Conservation (phyloP, 1,140 invertebrate genomes). For the Colletes latitarsis region DNA sequence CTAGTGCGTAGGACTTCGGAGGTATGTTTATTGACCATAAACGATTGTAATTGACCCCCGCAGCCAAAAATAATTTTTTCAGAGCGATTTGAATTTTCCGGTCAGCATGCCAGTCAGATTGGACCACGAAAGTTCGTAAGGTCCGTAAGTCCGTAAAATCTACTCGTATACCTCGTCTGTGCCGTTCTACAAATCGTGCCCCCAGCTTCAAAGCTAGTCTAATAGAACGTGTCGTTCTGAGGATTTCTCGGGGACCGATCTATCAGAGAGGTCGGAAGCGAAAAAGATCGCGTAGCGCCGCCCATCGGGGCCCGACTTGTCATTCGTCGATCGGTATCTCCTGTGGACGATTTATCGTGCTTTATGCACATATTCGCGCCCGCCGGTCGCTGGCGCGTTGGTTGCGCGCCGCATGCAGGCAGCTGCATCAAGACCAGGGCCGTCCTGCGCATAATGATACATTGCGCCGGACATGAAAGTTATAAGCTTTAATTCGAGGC, state of each 20-base stretch:
- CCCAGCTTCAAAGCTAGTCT: no score
- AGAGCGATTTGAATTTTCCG: no score
- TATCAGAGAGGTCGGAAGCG: not conserved
- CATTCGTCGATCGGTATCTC: slow-evolving; percentile 53
- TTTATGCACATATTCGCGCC: slow-evolving; percentile 59
- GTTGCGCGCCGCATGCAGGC: slow-evolving; percentile 36
- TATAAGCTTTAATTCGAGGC: slow-evolving; percentile 70
- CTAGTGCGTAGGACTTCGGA: no score
- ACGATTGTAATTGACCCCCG: no score
- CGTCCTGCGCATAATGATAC: slow-evolving; percentile 66
- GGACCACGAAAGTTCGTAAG: no score
- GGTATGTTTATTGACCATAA: no score
- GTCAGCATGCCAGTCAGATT: no score
- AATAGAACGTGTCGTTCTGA: no score
- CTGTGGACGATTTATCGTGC: slow-evolving; percentile 56
- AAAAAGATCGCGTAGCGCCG: slow-evolving; percentile 38
- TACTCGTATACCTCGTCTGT: no score
- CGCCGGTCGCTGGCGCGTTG: slow-evolving; percentile 8
- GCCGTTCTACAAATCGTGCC: no score
- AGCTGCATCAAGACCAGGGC: slow-evolving; percentile 54
- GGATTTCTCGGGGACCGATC: not conserved
- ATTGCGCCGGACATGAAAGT: slow-evolving; percentile 68
- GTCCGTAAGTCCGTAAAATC: no score
- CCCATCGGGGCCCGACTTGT: slow-evolving; percentile 43
- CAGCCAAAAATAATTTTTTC: no score